Base-by-base conservation (phyloP, 2,888 invertebrate genomes). In the Xylophagus ater region DNA sequence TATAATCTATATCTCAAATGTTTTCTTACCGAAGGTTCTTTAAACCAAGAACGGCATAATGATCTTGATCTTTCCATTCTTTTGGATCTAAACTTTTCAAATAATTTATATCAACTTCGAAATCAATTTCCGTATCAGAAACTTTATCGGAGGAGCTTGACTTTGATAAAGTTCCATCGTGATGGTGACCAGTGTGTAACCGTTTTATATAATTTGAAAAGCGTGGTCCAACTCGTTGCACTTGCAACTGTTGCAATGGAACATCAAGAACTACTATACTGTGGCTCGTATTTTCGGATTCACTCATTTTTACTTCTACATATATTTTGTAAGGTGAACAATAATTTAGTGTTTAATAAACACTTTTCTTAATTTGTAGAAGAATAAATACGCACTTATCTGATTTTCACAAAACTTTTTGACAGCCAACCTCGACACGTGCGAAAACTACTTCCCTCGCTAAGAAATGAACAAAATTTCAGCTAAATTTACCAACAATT, bases 61-160 rank as follows among this genome's bases (percentile, higher is more conserved):
- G 97, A 65, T 97, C 97, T 67, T 97, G 96, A 53, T 87, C 79
- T 70, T 94, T 96, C 94, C 94, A 97, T 55, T 92, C 86, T 62
- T 87, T 92, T 3, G 96, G 96, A 66, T 96, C 89, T 47, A 96
- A 68, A 43, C 86, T 86, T 48, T 85, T 73, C 45, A 96, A 69
- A 60, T 87, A 89, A 41, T 78, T 76, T 7, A 88, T 74, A 63
- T 90, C 84, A 51, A 82, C 83, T 46, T 81, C 74, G 49, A 74
- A 71, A 39, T 69, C 66, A 47, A 70, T 68, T 35, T 63, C 60
- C 46, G 63, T 36, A 9, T 44, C 43, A 14, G 33, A 41, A 13
- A 41, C 36, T 41, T 48, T 44, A 29, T 46, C 47, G 2, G 14
- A 33, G 4, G 43, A 43, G 36, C 44, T 46, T 5, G 44, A 40